A percentile compares a stretch with the other conserved stretches of the same genome.
Evolutionary conservation across 2,888 invertebrate species (phyloP).

Genomic region (Eilema sororculum): DNA sequence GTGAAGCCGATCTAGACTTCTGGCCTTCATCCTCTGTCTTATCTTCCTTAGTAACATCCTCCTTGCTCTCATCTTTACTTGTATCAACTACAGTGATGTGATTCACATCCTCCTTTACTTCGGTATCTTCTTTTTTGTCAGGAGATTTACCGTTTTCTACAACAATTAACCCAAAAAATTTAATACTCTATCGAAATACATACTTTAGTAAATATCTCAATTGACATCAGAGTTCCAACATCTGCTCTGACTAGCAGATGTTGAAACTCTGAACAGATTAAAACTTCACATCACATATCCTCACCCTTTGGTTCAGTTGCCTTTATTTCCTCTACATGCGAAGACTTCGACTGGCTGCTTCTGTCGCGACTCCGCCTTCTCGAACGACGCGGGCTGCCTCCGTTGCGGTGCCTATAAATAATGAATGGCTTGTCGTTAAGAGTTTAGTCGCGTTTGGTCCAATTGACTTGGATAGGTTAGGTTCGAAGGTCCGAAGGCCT

Average conservation of each 20-base stretch:
- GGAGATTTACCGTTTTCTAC: conserved; percentile 83
- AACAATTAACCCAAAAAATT: conserved; percentile 14
- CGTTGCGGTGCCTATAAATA: conserved; percentile 74
- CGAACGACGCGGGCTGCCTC: conserved; percentile 79
- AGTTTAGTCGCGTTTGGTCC: too few relatives aligned
- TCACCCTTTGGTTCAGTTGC: conserved; percentile 76
- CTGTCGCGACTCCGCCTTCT: conserved; percentile 68
- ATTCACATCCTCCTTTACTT: conserved; percentile 75
- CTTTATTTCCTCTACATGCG: conserved; percentile 73
- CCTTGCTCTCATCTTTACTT: conserved; percentile 76
- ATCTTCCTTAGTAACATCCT: conserved; percentile 63
- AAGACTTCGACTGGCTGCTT: conserved; percentile 60
- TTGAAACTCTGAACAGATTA: too few relatives aligned
- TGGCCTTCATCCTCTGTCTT: conserved; percentile 68
- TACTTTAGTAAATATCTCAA: background rate
- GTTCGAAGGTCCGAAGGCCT: too few relatives aligned
- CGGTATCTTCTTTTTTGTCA: conserved; percentile 74
- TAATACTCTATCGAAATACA: background rate
- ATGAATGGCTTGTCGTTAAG: background rate
- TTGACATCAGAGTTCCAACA: too few relatives aligned
- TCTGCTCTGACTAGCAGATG: too few relatives aligned
- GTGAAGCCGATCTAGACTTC: conserved; percentile 80
- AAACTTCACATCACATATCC: background rate
- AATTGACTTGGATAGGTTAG: too few relatives aligned
- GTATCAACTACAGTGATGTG: conserved; percentile 62